Evolutionary conservation across 2,888 invertebrate genomes (phyloP).

Genomic region (Embidobia sp.): DNA sequence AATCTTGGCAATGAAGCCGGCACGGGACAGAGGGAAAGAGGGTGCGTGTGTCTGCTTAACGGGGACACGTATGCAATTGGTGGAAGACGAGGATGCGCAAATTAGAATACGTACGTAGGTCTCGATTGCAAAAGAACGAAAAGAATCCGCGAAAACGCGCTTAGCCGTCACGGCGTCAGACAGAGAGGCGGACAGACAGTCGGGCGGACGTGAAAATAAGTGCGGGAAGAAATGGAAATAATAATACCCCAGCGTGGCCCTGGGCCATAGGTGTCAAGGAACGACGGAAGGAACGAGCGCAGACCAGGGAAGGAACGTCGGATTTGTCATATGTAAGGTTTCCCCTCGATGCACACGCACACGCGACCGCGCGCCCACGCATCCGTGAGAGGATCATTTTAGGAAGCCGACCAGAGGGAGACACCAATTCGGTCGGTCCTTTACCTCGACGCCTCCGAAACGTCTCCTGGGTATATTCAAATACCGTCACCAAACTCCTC

Average conservation of each 20-base stretch:
- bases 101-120: constrained; percentile 38
- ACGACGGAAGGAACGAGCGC: constrained; percentile 69
- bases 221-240: constrained; percentile 79
- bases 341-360: constrained; percentile 68
- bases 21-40: constrained; percentile 21
- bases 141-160: constrained; percentile 66
- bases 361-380: constrained; percentile 50
- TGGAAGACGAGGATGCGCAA: constrained; percentile 40
- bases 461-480: constrained; percentile 76
- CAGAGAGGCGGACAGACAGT: constrained; percentile 70
- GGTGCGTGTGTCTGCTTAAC: constrained; percentile 54
- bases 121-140: constrained; percentile 54
- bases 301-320: constrained; percentile 69
- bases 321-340: constrained; percentile 79
- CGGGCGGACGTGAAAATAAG: constrained; percentile 69
- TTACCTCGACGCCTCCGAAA: constrained; percentile 69
- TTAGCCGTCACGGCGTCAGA: constrained; percentile 67
- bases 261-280: constrained; percentile 77
- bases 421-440: constrained; percentile 66
- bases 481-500: constrained; percentile 75
- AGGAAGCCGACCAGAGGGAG: constrained; percentile 63
- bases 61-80: constrained; percentile 49
- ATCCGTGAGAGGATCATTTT: constrained; percentile 66
- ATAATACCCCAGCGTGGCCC: constrained; percentile 78
- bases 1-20: constrained; percentile 54